Percentiles rank a stretch among this genome's conserved stretches.
Conservation (phyloP, 2,797 vertebrate species). For the Mus minutoides region DNA sequence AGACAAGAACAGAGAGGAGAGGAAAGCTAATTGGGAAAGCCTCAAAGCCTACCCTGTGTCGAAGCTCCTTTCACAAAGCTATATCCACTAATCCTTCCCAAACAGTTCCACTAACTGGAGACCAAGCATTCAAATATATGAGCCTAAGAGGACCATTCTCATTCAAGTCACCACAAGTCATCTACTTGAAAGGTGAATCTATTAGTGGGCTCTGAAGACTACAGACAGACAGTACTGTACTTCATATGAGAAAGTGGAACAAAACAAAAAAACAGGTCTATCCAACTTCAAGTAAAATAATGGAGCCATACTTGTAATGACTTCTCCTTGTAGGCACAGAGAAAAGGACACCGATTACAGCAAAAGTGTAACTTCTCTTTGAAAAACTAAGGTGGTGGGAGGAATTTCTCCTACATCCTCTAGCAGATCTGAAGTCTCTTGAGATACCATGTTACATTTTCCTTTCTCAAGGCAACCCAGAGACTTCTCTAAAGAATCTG, state of each 20-base stretch:
- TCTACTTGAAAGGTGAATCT: background rate
- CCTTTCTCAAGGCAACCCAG: background rate
- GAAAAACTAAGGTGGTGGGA: background rate
- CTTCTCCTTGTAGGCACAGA: background rate
- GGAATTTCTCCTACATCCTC: background rate
- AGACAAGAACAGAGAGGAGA: background rate
- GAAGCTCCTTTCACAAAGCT: background rate
- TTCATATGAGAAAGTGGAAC: background rate
- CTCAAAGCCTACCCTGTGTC: background rate
- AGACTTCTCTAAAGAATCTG: background rate
- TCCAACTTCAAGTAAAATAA: background rate
- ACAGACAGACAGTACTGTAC: background rate
- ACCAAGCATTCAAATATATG: background rate
- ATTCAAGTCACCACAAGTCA: background rate
- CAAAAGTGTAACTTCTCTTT: background rate
- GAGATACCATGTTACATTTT: background rate
- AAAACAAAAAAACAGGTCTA: background rate
- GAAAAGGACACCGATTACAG: background rate
- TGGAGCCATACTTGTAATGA: background rate
- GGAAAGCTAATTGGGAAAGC: background rate
- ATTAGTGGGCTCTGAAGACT: background rate
- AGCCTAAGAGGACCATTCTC: background rate
- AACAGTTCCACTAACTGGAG: background rate
- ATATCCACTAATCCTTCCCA: background rate
- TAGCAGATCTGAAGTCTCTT: background rate